phyloP scores from a whole-genome alignment of 2,888 invertebrate genomes.

The Diarsia rubi region DNA sequence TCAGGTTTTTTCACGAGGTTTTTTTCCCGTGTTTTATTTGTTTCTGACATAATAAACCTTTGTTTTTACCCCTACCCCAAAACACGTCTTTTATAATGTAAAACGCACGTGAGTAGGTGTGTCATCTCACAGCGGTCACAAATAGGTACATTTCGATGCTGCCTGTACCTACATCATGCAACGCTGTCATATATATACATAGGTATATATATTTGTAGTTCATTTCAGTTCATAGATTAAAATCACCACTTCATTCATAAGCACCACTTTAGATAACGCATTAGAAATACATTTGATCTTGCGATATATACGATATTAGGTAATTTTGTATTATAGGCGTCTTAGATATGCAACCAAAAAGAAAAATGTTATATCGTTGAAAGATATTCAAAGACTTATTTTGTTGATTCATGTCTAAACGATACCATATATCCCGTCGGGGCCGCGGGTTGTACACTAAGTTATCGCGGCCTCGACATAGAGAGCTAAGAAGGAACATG shows the following conservation, averaged over 20 bases:
- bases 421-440: too few species aligned
- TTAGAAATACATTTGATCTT: slow-evolving; percentile 16
- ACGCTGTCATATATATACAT: background rate
- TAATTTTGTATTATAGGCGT: background rate
- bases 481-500: too few species aligned
- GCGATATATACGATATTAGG: background rate
- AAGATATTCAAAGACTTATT: background rate
- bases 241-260: slow-evolving; percentile 29
- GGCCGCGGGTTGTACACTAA: too few species aligned
- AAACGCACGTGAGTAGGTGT: background rate
- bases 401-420: background rate
- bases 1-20: background rate
- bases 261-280: slow-evolving; percentile 25
- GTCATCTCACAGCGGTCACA: background rate
- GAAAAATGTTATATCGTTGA: background rate
- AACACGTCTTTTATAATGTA: background rate
- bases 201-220: too few species aligned
- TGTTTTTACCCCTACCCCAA: background rate
- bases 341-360: background rate
- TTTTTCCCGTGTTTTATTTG: background rate
- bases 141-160: background rate
- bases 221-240: slow-evolving; percentile 14
- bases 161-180: background rate
- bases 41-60: background rate
- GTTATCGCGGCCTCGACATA: too few species aligned